Evolutionary conservation across 1,140 invertebrate species (phyloP), one percentile per base, ranked within the genome.

Genomic region (Leptonema lineaticorne): DNA sequence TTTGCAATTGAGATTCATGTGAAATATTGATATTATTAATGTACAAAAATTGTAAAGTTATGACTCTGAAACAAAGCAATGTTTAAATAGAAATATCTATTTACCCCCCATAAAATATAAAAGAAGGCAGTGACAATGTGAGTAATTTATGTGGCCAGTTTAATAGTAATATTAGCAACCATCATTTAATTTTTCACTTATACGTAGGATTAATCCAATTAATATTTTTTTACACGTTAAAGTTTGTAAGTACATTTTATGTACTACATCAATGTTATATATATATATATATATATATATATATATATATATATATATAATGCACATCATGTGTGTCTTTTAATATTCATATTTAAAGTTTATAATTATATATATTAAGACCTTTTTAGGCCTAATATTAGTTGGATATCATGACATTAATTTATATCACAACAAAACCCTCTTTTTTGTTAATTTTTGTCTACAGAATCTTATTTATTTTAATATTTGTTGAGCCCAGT

Each of bases 401-500:
- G n/a, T n/a, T n/a, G n/a, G n/a, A n/a, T n/a, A n/a, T n/a, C n/a
- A n/a, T n/a, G n/a, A n/a, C 2, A 14, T 41, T 16, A 41, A 41
- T 41, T 6, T 33, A 41, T 14, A 3, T 41, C 37, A 11, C 16
- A 41, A 41, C 37, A 11, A 11, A 1, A 3, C 9, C 16, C 37
- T 14, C 37, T 4, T 41, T 41, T 41, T 41, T 41, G 37, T 41
- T 33, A 4, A 41, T 9, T 4, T 9, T 41, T 41, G 9, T 5
- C 11, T 14, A n/a, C n/a, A n/a, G n/a, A n/a, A n/a, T n/a, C n/a
- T n/a, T n/a, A 41, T 14, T 41, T 63, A 41, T 45, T 63, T 63
- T 41, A 24, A 46, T 63, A 16, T 63, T 41, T 45, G 8, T 60
- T 63, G 22, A 28, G 50, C 50, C 50, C 50, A 53, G 50, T 53